Base-by-base conservation (phyloP, 1,140 invertebrate species). In the Cardiocondyla obscurior region DNA sequence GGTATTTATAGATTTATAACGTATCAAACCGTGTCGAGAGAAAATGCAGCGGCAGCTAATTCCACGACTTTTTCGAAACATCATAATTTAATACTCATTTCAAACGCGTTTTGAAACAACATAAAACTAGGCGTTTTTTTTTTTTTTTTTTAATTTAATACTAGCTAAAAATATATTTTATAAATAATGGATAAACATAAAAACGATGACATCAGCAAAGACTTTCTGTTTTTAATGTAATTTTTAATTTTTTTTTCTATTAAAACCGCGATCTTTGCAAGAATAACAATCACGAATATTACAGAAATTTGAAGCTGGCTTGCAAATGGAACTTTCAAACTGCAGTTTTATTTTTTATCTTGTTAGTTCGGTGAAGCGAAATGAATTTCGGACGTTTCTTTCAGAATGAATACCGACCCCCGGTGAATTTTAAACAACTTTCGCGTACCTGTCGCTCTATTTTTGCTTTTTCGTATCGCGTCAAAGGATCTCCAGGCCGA, bases 1-100 rank as follows among this genome's bases (percentile, higher is more conserved):
- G 6, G 25, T 86, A 86, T 87, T 87, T 86, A 83, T 86, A 87
- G 85, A 58, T 77, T 77, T 72, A 83, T 77, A 51, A 64, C 69
- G 65, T 55, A 81, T 51, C 62, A 82, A 82, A 77, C 19, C 25
- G 25, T 51, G 33, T 14, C 42, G 51, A 57, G 46, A 72, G 72
- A 25, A 14, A 58, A 39, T 77, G 73, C 30, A 44, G 19, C 16
- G 19, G 39, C 19, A n/a, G 57, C 28, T 64, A 76, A 76, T 64
- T 30, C 16, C n/a, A 76, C 7, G 19, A 8, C n/a, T 76, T 57
- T 64, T 25, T 64, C 28, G 30, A 62, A 57, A 76, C 42, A 39
- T 74, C 39, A 36, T 60, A 74, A 57, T 0, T 72, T 57, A 58
- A 33, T 33, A 30, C 25, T 16, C 8, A 44, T 33, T 39, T 39